Evolutionary conservation across 2,888 invertebrate species (phyloP), one percentile per base, ranked within the genome.

Genomic region (Antheraea assamensis): DNA sequence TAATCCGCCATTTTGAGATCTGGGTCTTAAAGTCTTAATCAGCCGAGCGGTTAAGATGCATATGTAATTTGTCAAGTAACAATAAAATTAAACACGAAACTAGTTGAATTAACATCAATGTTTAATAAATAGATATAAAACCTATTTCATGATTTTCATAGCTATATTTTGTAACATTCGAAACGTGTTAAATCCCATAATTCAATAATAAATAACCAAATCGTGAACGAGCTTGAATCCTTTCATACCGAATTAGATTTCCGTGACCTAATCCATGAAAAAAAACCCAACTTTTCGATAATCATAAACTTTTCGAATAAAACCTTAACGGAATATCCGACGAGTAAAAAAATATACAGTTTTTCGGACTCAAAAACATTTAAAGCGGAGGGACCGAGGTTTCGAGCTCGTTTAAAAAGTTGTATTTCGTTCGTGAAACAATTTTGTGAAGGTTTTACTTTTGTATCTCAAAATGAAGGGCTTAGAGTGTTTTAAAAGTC

Each of bases 401-500:
- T 71, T 74, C 55, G 27, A 75, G 75, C 42, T 76, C 35, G 72
- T 66, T 55, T 64, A 42, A 64, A 27, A 49, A 17, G 47, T 74
- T n/a, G 73, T 75, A 78, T 80, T 76, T 74, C 49, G 42, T 70
- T 71, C 74, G 71, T 68, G 80, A 77, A 81, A 77, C 78, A 76
- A 79, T 81, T 81, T 79, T 76, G 76, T 77, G 74, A 76, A 74
- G 75, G 71, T 74, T 71, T 68, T 71, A 73, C 61, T 49, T 71
- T 72, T 58, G 61, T 72, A 71, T 66, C 71, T 72, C 71, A 71
- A 72, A 77, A 77, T 77, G 80, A 81, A 82, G 82, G 83, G 78
- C 81, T 79, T 76, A 78, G 80, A 81, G 82, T 84, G 82, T 87
- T 89, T 85, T 84, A 88, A 87, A 88, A 87, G 82, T 87, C 84